These are phyloP conservation scores for Gymnopithys bicolor DNA, from an alignment of 2,797 vertebrate species.

Conservation along the genomic window DNA sequence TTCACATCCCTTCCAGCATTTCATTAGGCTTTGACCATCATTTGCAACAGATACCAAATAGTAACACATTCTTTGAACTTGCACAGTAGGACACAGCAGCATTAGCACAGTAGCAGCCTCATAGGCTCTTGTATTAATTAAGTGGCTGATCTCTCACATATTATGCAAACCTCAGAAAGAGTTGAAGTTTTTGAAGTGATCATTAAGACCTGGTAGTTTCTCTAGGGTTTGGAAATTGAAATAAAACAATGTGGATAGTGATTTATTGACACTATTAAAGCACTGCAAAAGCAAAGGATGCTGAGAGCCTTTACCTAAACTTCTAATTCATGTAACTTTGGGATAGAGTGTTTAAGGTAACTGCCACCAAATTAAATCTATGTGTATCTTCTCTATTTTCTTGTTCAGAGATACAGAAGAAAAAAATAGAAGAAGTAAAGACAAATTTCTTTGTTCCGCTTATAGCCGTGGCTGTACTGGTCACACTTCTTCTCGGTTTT, in stretches of 20 bases:
- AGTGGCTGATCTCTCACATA: neutral
- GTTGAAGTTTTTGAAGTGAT: neutral
- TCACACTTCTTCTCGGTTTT: constrained; percentile 12
- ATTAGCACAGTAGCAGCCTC: neutral
- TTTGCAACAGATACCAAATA: neutral
- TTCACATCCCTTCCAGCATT: neutral
- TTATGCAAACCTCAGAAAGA: neutral
- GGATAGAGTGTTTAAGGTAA: neutral
- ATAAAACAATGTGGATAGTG: neutral
- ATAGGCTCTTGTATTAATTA: neutral
- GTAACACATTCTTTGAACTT: neutral
- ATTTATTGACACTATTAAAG: neutral
- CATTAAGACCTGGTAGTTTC: neutral
- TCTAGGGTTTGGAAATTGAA: neutral
- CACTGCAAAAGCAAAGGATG: neutral
- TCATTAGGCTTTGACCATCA: neutral
- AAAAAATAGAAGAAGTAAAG: constrained; percentile 15
- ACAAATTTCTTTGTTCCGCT: constrained; percentile 27
- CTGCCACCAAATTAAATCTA: neutral
- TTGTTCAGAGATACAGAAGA: constrained; percentile 20
- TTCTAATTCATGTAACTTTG: neutral
- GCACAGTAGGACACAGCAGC: neutral
- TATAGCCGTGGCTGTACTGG: constrained; percentile 4
- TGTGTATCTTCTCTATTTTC: neutral
- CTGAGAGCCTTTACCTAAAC: neutral